Evolutionary conservation across 2,797 vertebrate genomes (phyloP), one percentile per base, ranked within the genome.

Genomic region (Molossus alvarezi): DNA sequence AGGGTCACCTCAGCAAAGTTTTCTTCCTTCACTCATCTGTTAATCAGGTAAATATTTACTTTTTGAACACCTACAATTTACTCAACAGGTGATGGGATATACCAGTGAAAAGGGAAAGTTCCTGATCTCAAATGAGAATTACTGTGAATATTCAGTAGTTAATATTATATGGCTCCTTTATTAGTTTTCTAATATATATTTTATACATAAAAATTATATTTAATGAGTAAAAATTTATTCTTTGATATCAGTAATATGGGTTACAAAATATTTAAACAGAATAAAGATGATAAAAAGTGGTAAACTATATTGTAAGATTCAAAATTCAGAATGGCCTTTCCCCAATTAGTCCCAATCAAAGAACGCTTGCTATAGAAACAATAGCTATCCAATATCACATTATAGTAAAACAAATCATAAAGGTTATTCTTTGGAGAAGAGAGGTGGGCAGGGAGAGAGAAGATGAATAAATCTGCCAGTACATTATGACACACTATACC

Each of bases 261-360:
- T 89, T 72, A 88, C 21, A 73, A 96, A 96, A 72, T 80, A 71
- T 80, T 82, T 89, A 91, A 96, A 84, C 12, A 92, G 71, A 95
- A 92, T 57, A n/a, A 82, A 77, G 27, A 88, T 71, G 45, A 69
- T n/a, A 90, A 87, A 91, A 91, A 85, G 29, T 80, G 48, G 33
- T 10, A 94, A 92, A 64, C 23, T 25, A 79, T 27, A 48, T 33
- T 45, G 33, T 75, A 90, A 81, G 64, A 95, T 48, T 88, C 57
- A 85, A 64, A 96, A 90, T 88, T 83, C 45, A 79, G 33, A 88
- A 51, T 69, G 27, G 73, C 51, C 20, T 83, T 93, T 88, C 48
- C 37, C 55, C 75, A 84, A 48, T 55, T 72, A 60, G 48, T 80
- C 18, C 45, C 71, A 79, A 85, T 77, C 14, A 48, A 84, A 93